phyloP scores from a whole-genome alignment of 2,797 vertebrate species.

The Siniperca undulata region DNA sequence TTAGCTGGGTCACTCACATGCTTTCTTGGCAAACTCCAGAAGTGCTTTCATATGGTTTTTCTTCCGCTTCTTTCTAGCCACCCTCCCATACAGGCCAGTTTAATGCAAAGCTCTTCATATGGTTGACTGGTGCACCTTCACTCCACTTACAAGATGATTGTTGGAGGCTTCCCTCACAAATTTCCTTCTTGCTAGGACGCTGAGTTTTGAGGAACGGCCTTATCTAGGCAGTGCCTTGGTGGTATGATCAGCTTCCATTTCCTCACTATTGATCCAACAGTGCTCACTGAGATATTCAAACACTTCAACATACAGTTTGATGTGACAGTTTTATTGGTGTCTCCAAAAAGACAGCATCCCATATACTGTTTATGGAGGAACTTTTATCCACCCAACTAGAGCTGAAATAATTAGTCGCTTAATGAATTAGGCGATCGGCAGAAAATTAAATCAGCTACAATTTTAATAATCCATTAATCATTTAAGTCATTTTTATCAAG shows the following conservation, averaged over 20 bases:
- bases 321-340: not conserved
- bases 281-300: too few relatives aligned
- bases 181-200: too few relatives aligned
- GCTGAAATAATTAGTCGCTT: too few relatives aligned
- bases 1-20: too few relatives aligned
- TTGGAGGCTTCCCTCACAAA: not conserved
- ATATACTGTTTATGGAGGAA: not conserved
- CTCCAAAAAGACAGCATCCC: not conserved
- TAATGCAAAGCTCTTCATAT: not conserved
- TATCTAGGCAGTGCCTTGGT: too few relatives aligned
- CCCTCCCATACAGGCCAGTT: slow-evolving; percentile 1
- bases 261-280: too few relatives aligned
- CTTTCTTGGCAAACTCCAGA: not conserved
- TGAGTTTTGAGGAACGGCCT: too few relatives aligned
- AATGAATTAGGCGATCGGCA: too few relatives aligned
- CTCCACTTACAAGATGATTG: not conserved
- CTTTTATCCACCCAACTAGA: not conserved
- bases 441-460: too few relatives aligned
- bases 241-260: too few relatives aligned
- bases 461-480: too few relatives aligned
- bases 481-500: too few relatives aligned
- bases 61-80: not conserved
- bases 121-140: not conserved
- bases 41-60: not conserved
- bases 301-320: not conserved